Evolutionary conservation across 2,888 invertebrate genomes (phyloP), one percentile per base, ranked within the genome.

Genomic region (Rapana venosa): DNA sequence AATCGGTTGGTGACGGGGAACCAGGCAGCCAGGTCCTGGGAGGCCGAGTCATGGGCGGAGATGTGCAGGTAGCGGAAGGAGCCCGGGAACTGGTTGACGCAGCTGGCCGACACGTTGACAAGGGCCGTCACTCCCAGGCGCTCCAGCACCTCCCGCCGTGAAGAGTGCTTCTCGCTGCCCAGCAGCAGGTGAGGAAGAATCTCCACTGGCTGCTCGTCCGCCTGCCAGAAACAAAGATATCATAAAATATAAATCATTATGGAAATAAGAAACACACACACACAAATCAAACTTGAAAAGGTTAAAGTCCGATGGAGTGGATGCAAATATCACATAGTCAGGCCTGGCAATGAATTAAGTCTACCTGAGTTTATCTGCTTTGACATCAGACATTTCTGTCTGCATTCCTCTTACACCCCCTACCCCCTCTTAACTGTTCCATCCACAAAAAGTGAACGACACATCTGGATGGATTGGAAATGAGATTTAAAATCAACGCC

Each of bases 1-100:
- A 96, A 96, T 77, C 95, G 93, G 86, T 96, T 96, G 88, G 96
- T 95, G 90, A 95, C 94, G 26, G 95, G 93, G 92, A 96, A 96
- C 95, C 96, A 96, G 26, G 93, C 91, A 0, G 94, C 92, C 61
- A 96, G 94, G 88, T 96, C 96, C 22, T 96, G 95, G 61, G 94
- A 94, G 74, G 94, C 94, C 90, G 94, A 95, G 94, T 96, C 96
- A 88, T 95, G 94, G 30, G 96, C 95, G 15, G 96, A 96, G 87
- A 96, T 95, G 92, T 94, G 95, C 94, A 96, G 96, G 92, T 96
- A 96, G 58, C 92, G 92, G 92, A 96, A 96, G n/a, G 93, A 92
- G 13, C 92, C 86, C 81, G 93, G 93, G 90, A 94, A 94, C 88
- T 93, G 91, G 91, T 95, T 94, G 88, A 92, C 92, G 87, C 95